A percentile compares a stretch with the other conserved stretches of the same genome.
These are phyloP conservation scores for Sphaerophoria taeniata DNA, from an alignment of 2,888 invertebrate species.

Conservation along the genomic window DNA sequence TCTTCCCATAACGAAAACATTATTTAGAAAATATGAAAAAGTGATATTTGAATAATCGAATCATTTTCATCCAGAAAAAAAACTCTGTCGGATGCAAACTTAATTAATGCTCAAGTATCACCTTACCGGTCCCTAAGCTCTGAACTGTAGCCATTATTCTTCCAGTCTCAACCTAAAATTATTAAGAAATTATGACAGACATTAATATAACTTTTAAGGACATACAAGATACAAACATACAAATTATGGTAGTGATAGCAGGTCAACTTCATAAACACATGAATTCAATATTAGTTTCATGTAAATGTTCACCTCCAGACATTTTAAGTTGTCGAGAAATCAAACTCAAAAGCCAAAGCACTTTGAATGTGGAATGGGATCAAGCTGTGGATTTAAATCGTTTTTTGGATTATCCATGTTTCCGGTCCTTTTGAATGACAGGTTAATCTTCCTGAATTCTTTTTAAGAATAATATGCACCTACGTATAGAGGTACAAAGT, in stretches of 20 bases:
- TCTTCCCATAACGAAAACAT: not conserved
- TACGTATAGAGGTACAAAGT: not conserved
- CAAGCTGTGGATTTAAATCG: constrained; percentile 74
- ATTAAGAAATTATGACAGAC: not conserved
- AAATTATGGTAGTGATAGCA: too few relatives aligned
- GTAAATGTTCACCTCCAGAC: not conserved
- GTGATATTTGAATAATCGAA: constrained; percentile 7
- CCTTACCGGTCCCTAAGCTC: constrained; percentile 54
- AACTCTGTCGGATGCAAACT: constrained; percentile 45
- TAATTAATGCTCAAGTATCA: constrained; percentile 57
- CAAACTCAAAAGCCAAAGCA: constrained; percentile 20
- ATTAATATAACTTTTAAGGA: constrained; percentile 1
- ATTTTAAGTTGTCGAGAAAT: constrained; percentile 34
- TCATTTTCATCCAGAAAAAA: constrained; percentile 42
- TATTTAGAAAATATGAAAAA: not conserved
- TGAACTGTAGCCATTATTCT: constrained; percentile 56
- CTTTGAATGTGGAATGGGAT: constrained; percentile 33
- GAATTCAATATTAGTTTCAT: not conserved
- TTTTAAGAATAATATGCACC: not conserved
- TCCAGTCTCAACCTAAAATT: too few relatives aligned
- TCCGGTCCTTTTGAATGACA: constrained; percentile 50
- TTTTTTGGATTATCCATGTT: constrained; percentile 61
- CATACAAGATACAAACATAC: not conserved
- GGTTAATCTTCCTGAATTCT: constrained; percentile 35
- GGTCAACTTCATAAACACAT: not conserved